These are phyloP conservation scores for Mormyrops boulengeri DNA, from an alignment of 2,797 vertebrate species.

Conservation along the genomic window DNA sequence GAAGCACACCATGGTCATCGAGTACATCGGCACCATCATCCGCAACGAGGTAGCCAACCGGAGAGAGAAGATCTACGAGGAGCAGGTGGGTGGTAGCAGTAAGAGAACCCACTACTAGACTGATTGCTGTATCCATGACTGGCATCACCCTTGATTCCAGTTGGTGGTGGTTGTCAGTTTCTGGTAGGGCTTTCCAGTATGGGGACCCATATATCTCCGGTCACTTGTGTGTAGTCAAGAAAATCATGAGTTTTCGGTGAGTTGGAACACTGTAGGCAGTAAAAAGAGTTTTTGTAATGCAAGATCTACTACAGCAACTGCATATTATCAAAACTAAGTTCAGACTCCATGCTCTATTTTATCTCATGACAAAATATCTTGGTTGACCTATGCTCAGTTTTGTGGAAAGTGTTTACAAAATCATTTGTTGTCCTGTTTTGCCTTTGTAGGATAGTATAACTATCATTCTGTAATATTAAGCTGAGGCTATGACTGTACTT, in stretches of 20 bases:
- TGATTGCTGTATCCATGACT: neutral
- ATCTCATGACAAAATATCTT: neutral
- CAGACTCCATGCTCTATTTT: neutral
- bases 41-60: conserved; percentile 98
- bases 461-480: neutral
- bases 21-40: conserved; percentile 98
- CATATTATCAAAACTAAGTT: neutral
- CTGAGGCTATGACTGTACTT: neutral
- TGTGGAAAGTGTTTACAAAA: neutral
- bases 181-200: neutral
- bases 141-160: neutral
- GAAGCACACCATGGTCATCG: conserved; percentile 99
- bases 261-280: neutral
- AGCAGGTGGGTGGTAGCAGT: conserved; percentile 65
- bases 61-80: conserved; percentile 93
- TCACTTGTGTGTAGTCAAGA: neutral
- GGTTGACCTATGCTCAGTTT: neutral
- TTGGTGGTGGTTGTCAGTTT: neutral
- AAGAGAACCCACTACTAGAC: neutral
- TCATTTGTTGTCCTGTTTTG: neutral
- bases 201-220: neutral
- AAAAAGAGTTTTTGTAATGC: neutral
- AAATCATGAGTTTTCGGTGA: neutral
- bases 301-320: neutral
- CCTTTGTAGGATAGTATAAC: neutral